Evolutionary conservation across 2,797 vertebrate species (phyloP), one percentile per base, ranked within the genome.

Genomic region (Crenuchus spilurus): DNA sequence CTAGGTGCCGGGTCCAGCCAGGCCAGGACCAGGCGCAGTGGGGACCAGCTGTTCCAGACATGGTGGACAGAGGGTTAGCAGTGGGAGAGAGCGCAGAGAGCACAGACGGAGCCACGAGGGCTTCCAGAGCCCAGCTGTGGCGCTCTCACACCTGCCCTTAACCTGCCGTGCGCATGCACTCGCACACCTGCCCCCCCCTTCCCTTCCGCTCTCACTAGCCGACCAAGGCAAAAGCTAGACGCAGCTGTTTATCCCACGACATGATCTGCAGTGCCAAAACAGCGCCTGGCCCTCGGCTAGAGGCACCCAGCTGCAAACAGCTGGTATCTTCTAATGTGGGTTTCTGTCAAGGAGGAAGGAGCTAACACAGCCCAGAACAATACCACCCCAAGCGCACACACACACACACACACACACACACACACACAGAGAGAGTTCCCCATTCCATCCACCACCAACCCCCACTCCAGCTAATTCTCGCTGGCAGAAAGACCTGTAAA

Each of bases 401-500:
- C 63, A 26, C 52, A 57, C 24, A 68, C 52, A 60, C n/a, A 35
- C 65, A 18, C 42, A 20, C 66, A 74, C 66, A 35, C 51, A 58
- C 44, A 52, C 41, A 35, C 65, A 18, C 42, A 20, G 60, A 74
- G 51, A 35, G 44, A 42, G 20, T 9, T 67, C 67, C 31, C n/a
- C 52, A 39, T 39, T 31, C 52, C 8, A 24, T 44, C 67, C 51
- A 69, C 69, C 48, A 64, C 63, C 46, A 70, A 80, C 79, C 81
- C 76, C 81, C 83, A 79, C 67, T 88, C 82, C 2, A 11, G 74
- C 75, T 82, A 84, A 84, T 84, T 83, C 86, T 78, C 82, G 78
- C 84, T 83, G 85, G 87, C 88, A 89, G 85, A 81, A 82, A 85
- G 78, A 89, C 86, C 86, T 88, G 86, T 85, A 88, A 88, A 90